Base-by-base conservation (phyloP, 2,113 vertebrate species). In the Ceyx melanurus region DNA sequence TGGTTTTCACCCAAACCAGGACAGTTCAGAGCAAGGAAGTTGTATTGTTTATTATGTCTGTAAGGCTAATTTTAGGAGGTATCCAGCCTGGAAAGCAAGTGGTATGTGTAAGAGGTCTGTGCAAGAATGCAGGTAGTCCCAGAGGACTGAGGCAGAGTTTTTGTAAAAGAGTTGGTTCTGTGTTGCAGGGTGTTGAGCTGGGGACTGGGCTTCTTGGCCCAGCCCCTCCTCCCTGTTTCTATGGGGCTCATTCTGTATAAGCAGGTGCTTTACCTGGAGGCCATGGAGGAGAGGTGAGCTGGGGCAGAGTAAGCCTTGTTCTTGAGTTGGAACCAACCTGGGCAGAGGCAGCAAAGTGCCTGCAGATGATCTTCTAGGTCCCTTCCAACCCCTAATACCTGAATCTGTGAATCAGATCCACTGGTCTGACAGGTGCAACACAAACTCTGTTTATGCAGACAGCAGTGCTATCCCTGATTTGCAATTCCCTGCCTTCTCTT, bases 291-390 rank as follows among this genome's bases (percentile, higher is more conserved):
- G 1, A 6, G 25, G 15, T 10, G 28, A 53, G 29, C 58, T 57
- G 35, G n/a, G 54, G 20, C 22, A 73, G 61, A 19, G 18, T 15
- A 26, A 9, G 48, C 54, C 19, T 25, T 29, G 22, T 23, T 8
- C 72, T 71, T 0, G 0, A 1, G 1, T 14, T 33, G 25, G 35
- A 29, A 20, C n/a, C 26, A 37, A 2, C 13, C 25, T n/a, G 20
- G 22, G 22, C 25, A 25, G 15, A 15, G 31, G 48, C 8, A 86
- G 43, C 40, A 60, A 53, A 12, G 58, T 0, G 2, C 3, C 20
- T 82, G 15, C 5, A 9, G 56, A 35, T 35, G 35, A 35, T 35
- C 35, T 35, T 35, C 35, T 35, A 35, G 35, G 35, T 35, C 35
- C 35, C 35, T 35, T 35, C 35, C 35, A 35, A 35, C 35, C 35